A percentile compares a stretch with the other conserved stretches of the same genome.
These are phyloP conservation scores for Drosophila fungiperda DNA, from an alignment of 2,888 invertebrate species.

Conservation along the genomic window DNA sequence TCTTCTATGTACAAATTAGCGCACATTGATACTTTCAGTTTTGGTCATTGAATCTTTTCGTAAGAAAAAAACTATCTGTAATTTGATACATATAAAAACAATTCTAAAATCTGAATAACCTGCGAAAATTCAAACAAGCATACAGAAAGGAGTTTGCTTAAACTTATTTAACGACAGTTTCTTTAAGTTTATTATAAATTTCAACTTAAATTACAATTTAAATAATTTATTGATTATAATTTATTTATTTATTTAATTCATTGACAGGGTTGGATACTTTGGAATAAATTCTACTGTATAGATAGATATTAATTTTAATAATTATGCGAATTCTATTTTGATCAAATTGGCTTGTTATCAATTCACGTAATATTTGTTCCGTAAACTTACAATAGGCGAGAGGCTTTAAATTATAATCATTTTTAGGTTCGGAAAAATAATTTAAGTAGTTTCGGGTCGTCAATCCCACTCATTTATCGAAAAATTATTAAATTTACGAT, in stretches of 20 bases:
- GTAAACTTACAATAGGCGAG: slow-evolving; percentile 5
- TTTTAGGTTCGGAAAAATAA: not conserved
- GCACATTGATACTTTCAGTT: not conserved
- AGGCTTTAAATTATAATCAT: slow-evolving; percentile 14
- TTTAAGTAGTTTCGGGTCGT: not conserved
- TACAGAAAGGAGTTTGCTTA: not conserved
- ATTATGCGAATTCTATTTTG: not conserved
- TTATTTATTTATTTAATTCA: not conserved
- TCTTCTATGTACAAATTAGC: not conserved
- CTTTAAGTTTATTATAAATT: not conserved
- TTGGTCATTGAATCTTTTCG: not conserved
- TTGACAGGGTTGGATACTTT: not conserved
- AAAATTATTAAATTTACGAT: not conserved
- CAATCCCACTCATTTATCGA: not conserved
- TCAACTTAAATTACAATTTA: not conserved
- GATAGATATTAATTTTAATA: not conserved
- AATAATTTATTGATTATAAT: not conserved
- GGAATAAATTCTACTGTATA: not conserved
- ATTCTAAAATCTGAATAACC: not conserved
- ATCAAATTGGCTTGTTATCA: not conserved
- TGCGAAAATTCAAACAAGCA: not conserved
- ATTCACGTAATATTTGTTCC: not conserved
- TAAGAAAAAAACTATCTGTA: not conserved
- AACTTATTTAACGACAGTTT: not conserved
- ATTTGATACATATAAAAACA: not conserved